Percentiles rank a stretch among this genome's conserved stretches.
These are phyloP conservation scores for Aethes cnicana DNA, from an alignment of 2,888 invertebrate genomes.

Conservation along the genomic window DNA sequence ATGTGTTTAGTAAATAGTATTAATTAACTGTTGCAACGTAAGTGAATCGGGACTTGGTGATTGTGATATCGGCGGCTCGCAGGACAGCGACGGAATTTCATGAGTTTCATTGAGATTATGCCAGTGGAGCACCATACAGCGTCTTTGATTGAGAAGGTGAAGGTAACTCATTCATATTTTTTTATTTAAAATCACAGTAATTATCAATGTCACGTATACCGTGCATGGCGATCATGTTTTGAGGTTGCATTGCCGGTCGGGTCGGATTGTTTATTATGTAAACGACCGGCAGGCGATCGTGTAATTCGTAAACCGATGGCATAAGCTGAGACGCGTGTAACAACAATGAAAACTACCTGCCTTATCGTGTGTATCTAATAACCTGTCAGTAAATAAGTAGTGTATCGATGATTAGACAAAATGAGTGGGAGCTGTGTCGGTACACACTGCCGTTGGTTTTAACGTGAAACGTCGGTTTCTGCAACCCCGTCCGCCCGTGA, in stretches of 20 bases:
- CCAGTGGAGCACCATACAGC: slow-evolving; percentile 73
- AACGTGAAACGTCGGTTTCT: too few relatives aligned
- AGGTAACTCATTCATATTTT: too few relatives aligned
- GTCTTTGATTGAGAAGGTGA: slow-evolving; percentile 73
- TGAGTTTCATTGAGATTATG: slow-evolving; percentile 70
- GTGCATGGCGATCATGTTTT: background rate
- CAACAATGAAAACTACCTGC: background rate
- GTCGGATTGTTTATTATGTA: slow-evolving; percentile 4
- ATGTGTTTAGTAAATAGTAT: slow-evolving; percentile 54
- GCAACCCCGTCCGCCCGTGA: too few relatives aligned
- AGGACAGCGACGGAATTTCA: slow-evolving; percentile 44
- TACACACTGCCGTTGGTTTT: too few relatives aligned
- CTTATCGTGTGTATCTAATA: background rate
- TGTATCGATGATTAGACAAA: too few relatives aligned
- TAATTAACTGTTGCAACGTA: slow-evolving; percentile 52
- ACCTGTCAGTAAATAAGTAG: too few relatives aligned
- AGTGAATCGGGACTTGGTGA: slow-evolving; percentile 50
- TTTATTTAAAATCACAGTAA: background rate
- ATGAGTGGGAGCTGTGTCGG: too few relatives aligned
- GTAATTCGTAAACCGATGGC: slow-evolving; percentile 7
- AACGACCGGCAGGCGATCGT: slow-evolving; percentile 4
- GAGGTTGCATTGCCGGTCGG: background rate
- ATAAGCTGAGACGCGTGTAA: background rate
- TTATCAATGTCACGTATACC: background rate
- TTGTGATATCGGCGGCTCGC: slow-evolving; percentile 54